A percentile compares a stretch with the other conserved stretches of the same genome.
phyloP scores from a whole-genome alignment of 2,888 invertebrate species.

The Elegia similella region DNA sequence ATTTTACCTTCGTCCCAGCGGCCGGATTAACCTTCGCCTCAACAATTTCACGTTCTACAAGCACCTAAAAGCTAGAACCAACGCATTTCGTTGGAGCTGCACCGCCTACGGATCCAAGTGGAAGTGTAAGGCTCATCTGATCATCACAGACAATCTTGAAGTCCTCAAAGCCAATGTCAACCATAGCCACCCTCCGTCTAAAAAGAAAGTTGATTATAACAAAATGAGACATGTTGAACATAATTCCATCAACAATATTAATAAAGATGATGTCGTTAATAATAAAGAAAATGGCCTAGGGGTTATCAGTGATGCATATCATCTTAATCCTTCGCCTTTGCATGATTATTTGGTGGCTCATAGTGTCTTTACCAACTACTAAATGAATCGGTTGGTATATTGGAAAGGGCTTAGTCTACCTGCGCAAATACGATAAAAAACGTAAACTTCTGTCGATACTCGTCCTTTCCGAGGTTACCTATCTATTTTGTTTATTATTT shows the following conservation, averaged over 20 bases:
- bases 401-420: background rate
- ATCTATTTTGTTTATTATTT: background rate
- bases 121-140: constrained; percentile 68
- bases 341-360: constrained; percentile 65
- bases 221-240: constrained; percentile 23
- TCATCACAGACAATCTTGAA: constrained; percentile 65
- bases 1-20: constrained; percentile 67
- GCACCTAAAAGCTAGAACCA: constrained; percentile 61
- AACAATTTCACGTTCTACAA: constrained; percentile 72
- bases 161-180: constrained; percentile 60
- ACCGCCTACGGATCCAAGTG: constrained; percentile 66
- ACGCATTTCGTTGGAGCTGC: constrained; percentile 70
- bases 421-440: background rate
- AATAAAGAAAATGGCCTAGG: constrained; percentile 17
- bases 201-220: constrained; percentile 35
- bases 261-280: background rate
- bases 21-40: constrained; percentile 64
- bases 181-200: constrained; percentile 59
- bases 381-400: constrained; percentile 21
- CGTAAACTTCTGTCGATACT: too few species aligned
- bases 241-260: constrained; percentile 3
- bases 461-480: background rate
- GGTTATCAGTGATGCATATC: background rate
- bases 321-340: constrained; percentile 36
- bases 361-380: constrained; percentile 59